Evolutionary conservation across 2,113 vertebrate species (phyloP).

Genomic region (Ciconia boyciana): DNA sequence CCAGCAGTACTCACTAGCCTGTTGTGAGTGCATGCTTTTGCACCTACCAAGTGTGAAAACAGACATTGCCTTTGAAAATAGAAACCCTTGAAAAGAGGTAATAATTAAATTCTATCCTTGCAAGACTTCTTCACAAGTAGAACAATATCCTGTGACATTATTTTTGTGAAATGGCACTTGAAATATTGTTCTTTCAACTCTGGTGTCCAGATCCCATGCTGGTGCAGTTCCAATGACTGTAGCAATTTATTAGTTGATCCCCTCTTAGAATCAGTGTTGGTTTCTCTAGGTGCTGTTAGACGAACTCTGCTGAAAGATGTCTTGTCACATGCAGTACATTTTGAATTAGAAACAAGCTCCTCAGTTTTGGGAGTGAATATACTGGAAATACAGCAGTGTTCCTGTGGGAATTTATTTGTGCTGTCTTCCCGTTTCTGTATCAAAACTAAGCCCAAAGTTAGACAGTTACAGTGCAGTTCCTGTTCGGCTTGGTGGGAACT

Average conservation of each 20-base stretch:
- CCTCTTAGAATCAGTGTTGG: neutral
- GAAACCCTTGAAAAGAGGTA: neutral
- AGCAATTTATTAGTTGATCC: neutral
- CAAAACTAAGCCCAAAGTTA: neutral
- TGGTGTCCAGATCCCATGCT: neutral
- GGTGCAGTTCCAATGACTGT: neutral
- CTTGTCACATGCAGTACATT: neutral
- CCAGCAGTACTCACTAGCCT: accelerated
- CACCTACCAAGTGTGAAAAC: neutral
- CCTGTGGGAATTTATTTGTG: neutral
- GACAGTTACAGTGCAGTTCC: neutral
- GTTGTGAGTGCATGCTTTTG: neutral
- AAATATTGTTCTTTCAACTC: neutral
- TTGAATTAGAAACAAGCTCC: neutral
- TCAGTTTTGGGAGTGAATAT: neutral
- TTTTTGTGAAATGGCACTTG: neutral
- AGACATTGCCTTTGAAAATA: neutral
- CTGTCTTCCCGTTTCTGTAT: neutral
- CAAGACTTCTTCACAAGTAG: neutral
- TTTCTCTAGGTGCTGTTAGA: neutral
- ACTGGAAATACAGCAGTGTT: neutral
- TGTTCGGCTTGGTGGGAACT: neutral
- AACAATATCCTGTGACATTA: neutral
- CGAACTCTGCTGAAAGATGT: neutral
- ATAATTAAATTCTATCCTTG: neutral